Conservation (phyloP, 2,888 invertebrate genomes). For the Metallyticus violacea region DNA sequence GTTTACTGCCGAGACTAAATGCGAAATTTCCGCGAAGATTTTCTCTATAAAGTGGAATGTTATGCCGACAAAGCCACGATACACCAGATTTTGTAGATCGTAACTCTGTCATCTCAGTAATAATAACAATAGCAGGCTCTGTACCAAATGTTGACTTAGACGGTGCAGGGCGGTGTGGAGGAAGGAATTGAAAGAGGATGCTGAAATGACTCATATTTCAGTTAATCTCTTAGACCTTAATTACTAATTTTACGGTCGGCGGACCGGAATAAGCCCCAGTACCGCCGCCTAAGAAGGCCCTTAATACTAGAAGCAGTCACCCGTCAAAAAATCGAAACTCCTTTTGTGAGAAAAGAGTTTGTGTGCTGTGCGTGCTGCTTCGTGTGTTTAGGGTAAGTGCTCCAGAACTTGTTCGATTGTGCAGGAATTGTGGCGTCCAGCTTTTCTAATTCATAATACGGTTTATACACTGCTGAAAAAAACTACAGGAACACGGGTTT, state of each 20-base stretch:
- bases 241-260: slow-evolving; percentile 26
- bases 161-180: neutral
- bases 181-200: neutral
- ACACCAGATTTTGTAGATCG: neutral
- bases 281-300: neutral
- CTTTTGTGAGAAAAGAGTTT: slow-evolving; percentile 2
- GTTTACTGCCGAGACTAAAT: neutral
- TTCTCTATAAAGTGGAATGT: neutral
- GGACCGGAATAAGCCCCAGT: slow-evolving; percentile 24
- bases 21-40: neutral
- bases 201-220: slow-evolving; percentile 19
- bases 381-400: neutral
- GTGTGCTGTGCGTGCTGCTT: neutral
- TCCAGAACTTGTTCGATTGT: too few species aligned
- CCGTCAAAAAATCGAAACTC: slow-evolving; percentile 17
- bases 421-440: too few species aligned
- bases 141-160: slow-evolving; percentile 4
- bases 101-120: neutral
- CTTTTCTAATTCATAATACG: too few species aligned
- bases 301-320: slow-evolving; percentile 9
- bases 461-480: too few species aligned
- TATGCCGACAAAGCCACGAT: neutral
- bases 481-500: too few species aligned
- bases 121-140: neutral
- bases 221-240: slow-evolving; percentile 22